Base-by-base conservation (phyloP, 2,113 vertebrate genomes). In the Chloropsis hardwickii region DNA sequence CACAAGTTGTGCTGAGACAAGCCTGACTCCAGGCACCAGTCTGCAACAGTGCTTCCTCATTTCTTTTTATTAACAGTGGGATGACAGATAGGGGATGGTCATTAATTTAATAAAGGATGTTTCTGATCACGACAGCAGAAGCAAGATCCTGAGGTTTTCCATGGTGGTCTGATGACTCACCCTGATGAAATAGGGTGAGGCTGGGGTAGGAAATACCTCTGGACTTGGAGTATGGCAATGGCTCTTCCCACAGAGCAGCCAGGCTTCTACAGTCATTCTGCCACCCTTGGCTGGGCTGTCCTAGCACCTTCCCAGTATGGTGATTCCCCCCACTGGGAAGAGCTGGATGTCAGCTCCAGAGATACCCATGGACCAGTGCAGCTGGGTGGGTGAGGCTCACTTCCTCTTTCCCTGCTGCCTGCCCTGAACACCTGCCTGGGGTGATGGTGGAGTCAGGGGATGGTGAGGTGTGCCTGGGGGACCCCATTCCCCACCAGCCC, bases 91-190 rank as follows among this genome's bases (percentile, higher is more conserved):
- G 47, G 51, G 56, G 37, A 53, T 80, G 76, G 69, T 12, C 86
- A 57, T 86, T 86, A 83, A 92, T 86, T 93, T 76, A 82, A 90
- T 95, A 80, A 90, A 70, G 79, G 69, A 87, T 91, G 78, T 62
- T 96, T 94, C 89, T 74, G 84, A 86, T 97, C 84, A 70, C 1
- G 24, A 61, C 76, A 77, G 35, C 56, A 87, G 82, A 86, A 90
- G 65, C 66, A 73, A 54, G 44, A 66, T 72, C 80, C 70, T 64
- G 62, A 79, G 84, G 40, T 57, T 91, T 94, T 92, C 86, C 5
- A 2, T 87, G 93, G 87, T 90, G 92, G 74, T 89, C 93, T 83
- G 86, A 37, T 93, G 84, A 90, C 71, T 96, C 87, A 94, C 53
- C 12, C 64, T 83, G 84, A 76, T 81, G 79, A 92, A 94, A 85